Conservation (phyloP, 2,113 vertebrate genomes). For the Damaliscus lunatus region DNA sequence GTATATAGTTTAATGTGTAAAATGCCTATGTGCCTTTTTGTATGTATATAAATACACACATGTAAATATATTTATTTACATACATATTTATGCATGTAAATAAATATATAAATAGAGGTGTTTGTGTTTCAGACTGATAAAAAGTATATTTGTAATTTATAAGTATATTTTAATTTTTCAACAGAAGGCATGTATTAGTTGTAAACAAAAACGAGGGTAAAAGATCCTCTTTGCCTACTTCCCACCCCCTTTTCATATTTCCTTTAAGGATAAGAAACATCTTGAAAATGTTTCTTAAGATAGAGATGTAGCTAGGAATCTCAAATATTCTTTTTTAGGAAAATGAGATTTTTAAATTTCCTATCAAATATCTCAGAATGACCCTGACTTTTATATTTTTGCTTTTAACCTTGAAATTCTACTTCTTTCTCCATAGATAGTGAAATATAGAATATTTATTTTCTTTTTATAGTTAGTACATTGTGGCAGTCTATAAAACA, state of each 20-base stretch:
- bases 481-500: neutral
- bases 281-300: neutral
- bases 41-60: neutral
- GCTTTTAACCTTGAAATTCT: neutral
- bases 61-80: too few species aligned
- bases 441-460: neutral
- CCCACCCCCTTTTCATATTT: neutral
- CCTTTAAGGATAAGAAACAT: neutral
- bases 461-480: neutral
- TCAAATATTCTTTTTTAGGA: neutral
- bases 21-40: neutral
- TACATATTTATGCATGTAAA: too few species aligned
- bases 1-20: neutral
- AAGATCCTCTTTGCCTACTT: neutral
- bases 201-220: neutral
- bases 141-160: neutral
- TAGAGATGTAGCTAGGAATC: neutral
- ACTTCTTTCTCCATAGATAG: neutral
- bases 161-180: conserved; percentile 2
- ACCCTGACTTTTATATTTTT: neutral
- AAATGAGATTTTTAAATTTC: neutral
- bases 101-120: neutral
- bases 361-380: neutral
- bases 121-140: neutral
- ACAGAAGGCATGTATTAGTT: neutral